These are phyloP conservation scores for Sarcophaga variegata DNA, from an alignment of 2,888 invertebrate genomes.

Conservation along the genomic window DNA sequence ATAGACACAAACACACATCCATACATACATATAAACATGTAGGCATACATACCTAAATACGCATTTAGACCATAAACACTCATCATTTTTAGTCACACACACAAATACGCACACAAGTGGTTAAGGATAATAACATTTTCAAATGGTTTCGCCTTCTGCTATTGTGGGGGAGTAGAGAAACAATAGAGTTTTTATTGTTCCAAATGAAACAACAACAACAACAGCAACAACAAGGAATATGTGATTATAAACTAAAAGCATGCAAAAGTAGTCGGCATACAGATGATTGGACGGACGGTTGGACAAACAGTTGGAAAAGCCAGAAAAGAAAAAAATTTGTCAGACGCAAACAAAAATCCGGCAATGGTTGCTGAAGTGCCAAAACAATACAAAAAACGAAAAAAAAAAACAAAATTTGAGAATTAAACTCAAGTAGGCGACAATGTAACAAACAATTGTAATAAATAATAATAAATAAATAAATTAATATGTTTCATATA, in stretches of 20 bases:
- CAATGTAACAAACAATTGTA: constrained; percentile 34
- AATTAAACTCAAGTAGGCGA: constrained; percentile 37
- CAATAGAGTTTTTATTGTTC: constrained; percentile 43
- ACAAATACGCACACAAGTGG: background rate
- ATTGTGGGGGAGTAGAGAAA: constrained; percentile 35
- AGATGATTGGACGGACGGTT: background rate
- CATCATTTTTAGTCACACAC: constrained; percentile 3
- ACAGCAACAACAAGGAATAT: background rate
- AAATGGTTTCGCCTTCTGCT: background rate
- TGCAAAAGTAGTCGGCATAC: constrained; percentile 18
- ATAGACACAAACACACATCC: background rate
- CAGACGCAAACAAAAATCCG: background rate
- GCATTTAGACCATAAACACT: background rate
- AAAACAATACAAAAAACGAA: background rate
- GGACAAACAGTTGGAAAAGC: background rate
- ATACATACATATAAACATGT: background rate
- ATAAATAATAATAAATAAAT: constrained; percentile 52
- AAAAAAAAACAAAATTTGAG: background rate
- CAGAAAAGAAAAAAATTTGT: background rate
- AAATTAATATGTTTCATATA: constrained; percentile 15
- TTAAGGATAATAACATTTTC: constrained; percentile 36
- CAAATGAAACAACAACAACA: background rate
- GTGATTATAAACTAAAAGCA: constrained; percentile 10
- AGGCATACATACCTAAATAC: background rate
- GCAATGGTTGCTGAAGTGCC: too few relatives aligned